Conservation (phyloP, 2,797 vertebrate genomes). For the Neosilurus hyrtlii region DNA sequence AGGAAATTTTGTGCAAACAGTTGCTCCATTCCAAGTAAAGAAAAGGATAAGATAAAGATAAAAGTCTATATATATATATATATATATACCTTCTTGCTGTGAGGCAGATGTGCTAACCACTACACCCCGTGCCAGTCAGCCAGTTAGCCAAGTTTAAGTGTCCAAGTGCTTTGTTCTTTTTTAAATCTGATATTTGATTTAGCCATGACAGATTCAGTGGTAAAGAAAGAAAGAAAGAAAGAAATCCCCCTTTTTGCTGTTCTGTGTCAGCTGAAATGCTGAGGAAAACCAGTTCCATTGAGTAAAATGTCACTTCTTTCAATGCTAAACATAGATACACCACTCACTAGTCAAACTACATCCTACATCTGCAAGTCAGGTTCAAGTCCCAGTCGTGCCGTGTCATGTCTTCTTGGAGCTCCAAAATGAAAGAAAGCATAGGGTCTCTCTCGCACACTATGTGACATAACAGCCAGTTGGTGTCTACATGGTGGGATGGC, state of each 20-base stretch:
- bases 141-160: not conserved
- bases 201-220: not conserved
- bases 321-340: not conserved
- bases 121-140: too few relatives aligned
- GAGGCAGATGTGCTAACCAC: too few relatives aligned
- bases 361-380: not conserved
- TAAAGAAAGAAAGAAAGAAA: not conserved
- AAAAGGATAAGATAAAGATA: too few relatives aligned
- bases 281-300: not conserved
- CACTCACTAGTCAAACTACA: not conserved
- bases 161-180: not conserved
- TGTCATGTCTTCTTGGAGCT: not conserved
- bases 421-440: slow-evolving; percentile 7
- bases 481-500: not conserved
- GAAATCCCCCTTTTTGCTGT: not conserved
- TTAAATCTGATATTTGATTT: not conserved
- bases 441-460: not conserved
- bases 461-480: slow-evolving; percentile 15
- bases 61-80: too few relatives aligned
- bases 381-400: slow-evolving; percentile 5
- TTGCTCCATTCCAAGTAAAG: too few relatives aligned
- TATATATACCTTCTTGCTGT: too few relatives aligned
- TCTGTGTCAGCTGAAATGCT: not conserved
- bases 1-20: too few relatives aligned
- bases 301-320: not conserved